These are phyloP conservation scores for Lacerta viridis DNA, from an alignment of 2,797 vertebrate genomes.

Conservation along the genomic window DNA sequence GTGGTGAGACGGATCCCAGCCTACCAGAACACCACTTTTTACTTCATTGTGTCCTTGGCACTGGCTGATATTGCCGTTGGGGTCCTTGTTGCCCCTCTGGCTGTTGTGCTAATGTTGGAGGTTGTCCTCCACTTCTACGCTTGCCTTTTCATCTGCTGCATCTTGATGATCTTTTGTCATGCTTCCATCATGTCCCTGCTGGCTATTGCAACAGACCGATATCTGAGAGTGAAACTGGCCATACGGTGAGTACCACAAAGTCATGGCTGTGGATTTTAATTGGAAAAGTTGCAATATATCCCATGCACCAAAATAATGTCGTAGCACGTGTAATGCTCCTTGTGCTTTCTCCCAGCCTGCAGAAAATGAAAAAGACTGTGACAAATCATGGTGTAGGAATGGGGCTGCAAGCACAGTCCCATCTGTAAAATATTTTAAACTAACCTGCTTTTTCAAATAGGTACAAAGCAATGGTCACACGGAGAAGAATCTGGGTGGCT, in stretches of 20 bases:
- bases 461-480: no score
- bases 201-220: slow-evolving; percentile 85
- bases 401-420: no score
- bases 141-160: slow-evolving; percentile 83
- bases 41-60: slow-evolving; percentile 85
- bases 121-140: slow-evolving; percentile 72
- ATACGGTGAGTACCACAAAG: slow-evolving; percentile 55
- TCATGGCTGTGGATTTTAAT: background rate
- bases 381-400: no score
- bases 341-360: background rate
- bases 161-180: slow-evolving; percentile 83
- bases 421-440: no score
- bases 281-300: background rate
- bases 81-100: slow-evolving; percentile 81
- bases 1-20: slow-evolving; percentile 81
- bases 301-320: background rate
- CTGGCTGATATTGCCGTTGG: slow-evolving; percentile 85
- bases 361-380: no score
- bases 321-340: background rate
- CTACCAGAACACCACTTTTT: slow-evolving; percentile 84
- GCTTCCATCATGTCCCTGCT: slow-evolving; percentile 86
- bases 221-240: slow-evolving; percentile 81
- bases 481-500: no score
- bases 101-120: slow-evolving; percentile 79
- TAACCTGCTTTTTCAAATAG: no score